Percentiles rank a stretch among this genome's conserved stretches.
Conservation (phyloP, 1,140 invertebrate species). For the Trichonephila clavata region DNA sequence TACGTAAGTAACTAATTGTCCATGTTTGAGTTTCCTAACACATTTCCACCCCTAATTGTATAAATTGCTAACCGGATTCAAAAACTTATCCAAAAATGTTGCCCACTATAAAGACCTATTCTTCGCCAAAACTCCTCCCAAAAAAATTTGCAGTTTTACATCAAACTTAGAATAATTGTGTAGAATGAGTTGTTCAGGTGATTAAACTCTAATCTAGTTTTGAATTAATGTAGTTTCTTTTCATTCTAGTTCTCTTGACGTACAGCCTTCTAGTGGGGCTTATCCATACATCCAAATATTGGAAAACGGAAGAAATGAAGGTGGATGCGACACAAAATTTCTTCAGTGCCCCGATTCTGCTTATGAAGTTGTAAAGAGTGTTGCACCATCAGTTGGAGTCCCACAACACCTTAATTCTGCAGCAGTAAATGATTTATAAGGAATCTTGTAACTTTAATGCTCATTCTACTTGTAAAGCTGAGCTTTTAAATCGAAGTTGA, state of each 20-base stretch:
- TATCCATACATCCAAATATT: slow-evolving; percentile 68
- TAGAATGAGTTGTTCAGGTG: too few relatives aligned
- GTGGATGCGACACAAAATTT: slow-evolving; percentile 20
- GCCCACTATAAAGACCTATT: too few relatives aligned
- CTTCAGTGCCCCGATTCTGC: slow-evolving; percentile 46
- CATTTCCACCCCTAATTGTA: too few relatives aligned
- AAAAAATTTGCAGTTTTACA: too few relatives aligned
- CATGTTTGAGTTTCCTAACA: too few relatives aligned
- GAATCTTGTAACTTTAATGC: background rate
- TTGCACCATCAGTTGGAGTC: slow-evolving; percentile 66
- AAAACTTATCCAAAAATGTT: too few relatives aligned
- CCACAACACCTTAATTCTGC: slow-evolving; percentile 52
- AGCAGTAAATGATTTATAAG: slow-evolving; percentile 31
- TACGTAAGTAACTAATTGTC: too few relatives aligned
- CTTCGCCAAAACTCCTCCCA: too few relatives aligned
- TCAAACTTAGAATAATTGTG: too few relatives aligned
- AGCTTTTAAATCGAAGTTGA: background rate
- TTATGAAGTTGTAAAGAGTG: slow-evolving; percentile 64
- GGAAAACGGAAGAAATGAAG: slow-evolving; percentile 58
- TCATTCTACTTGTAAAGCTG: background rate
- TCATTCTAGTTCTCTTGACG: slow-evolving; percentile 58
- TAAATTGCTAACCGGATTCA: too few relatives aligned
- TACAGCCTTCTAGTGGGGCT: slow-evolving; percentile 64
- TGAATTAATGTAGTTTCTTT: background rate
- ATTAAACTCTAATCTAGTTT: too few relatives aligned